phyloP scores from a whole-genome alignment of 92 coral and sea anemone species.

The Plumapathes pennacea region DNA sequence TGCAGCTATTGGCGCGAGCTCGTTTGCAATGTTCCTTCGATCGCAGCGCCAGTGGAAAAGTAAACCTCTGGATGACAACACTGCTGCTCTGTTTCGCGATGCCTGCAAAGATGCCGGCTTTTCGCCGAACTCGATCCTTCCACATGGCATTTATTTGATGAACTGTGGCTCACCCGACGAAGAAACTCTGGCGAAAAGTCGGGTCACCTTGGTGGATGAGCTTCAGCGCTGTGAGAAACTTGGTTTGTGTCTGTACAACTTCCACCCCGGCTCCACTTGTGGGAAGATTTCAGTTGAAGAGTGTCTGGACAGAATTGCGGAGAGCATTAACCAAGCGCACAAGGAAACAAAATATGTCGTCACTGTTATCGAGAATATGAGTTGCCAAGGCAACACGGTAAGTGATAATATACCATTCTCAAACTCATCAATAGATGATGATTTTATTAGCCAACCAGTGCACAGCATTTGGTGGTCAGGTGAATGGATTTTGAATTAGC shows the following conservation, averaged over 20 bases:
- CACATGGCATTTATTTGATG: constrained; percentile 93
- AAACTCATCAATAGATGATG: too few species aligned
- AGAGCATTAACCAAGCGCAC: constrained; percentile 89
- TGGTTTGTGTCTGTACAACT: constrained; percentile 79
- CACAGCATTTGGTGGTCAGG: too few species aligned
- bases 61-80: constrained; percentile 72
- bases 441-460: too few species aligned
- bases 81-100: constrained; percentile 63
- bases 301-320: constrained; percentile 77
- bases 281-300: constrained; percentile 85
- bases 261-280: constrained; percentile 96
- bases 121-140: constrained; percentile 72
- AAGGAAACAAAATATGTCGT: constrained; percentile 71
- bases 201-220: constrained; percentile 81
- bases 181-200: constrained; percentile 82
- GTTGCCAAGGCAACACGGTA: constrained; percentile 96
- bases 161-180: constrained; percentile 94
- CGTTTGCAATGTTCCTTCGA: constrained; percentile 82
- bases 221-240: constrained; percentile 86
- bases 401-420: not conserved
- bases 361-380: constrained; percentile 90
- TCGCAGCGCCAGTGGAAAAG: constrained; percentile 88
- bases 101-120: constrained; percentile 62
- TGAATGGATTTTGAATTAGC: too few species aligned
- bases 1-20: constrained; percentile 77